A percentile compares a stretch with the other conserved stretches of the same genome.
These are phyloP conservation scores for Yoshiicerus persimilis DNA, from an alignment of 1,140 invertebrate species.

Conservation along the genomic window DNA sequence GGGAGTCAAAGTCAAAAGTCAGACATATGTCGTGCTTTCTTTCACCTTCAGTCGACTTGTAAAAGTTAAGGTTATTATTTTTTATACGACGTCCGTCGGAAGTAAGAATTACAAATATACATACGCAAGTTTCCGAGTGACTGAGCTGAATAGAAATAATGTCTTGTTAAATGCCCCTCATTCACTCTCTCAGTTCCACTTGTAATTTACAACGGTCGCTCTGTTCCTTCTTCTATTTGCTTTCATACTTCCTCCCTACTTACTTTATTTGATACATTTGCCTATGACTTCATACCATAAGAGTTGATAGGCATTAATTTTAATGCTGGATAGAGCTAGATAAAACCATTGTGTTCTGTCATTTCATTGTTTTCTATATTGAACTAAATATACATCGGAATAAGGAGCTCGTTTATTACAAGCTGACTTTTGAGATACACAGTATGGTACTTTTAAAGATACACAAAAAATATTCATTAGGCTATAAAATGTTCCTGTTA, in stretches of 20 bases:
- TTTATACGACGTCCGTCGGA: constrained; percentile 40
- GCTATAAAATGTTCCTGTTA: neutral
- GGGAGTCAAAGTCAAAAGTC: constrained; percentile 5
- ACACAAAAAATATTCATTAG: too few species aligned
- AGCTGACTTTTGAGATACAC: too few species aligned
- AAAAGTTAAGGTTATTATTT: constrained; percentile 25
- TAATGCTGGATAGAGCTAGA: neutral
- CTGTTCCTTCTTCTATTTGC: neutral
- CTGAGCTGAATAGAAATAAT: neutral
- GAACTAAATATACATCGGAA: too few species aligned
- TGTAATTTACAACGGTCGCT: neutral
- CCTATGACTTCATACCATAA: neutral
- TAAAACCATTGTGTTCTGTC: neutral
- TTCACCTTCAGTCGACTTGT: constrained; percentile 23
- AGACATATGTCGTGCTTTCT: constrained; percentile 19
- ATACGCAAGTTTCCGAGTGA: neutral
- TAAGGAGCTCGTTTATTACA: too few species aligned
- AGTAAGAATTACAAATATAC: constrained; percentile 41
- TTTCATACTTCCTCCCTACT: neutral
- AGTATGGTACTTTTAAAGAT: too few species aligned
- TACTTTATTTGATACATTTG: neutral
- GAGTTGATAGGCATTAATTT: neutral
- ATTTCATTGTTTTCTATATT: neutral
- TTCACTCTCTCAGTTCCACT: neutral
- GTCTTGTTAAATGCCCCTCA: neutral